Conservation (phyloP, 2,888 invertebrate genomes). For the Dorcus parallelipipedus region DNA sequence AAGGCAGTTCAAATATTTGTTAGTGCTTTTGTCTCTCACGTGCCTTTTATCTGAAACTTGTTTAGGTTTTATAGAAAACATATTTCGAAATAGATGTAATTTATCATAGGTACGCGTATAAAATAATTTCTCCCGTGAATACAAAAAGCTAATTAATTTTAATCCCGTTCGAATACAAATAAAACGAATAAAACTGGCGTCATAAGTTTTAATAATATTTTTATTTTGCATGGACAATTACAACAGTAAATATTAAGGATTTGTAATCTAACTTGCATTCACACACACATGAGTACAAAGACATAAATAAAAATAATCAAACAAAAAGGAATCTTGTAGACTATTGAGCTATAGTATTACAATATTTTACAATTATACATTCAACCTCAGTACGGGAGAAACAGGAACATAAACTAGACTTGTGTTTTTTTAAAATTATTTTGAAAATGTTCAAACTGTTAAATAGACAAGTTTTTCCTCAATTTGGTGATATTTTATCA, state of each 20-base stretch:
- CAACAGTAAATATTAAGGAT: constrained; percentile 50
- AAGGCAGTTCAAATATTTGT: constrained; percentile 26
- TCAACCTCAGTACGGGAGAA: constrained; percentile 35
- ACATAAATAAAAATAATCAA: constrained; percentile 44
- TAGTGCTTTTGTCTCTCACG: constrained; percentile 26
- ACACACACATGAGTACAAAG: constrained; percentile 46
- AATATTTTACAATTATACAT: constrained; percentile 49
- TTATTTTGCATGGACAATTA: constrained; percentile 51
- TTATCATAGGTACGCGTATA: constrained; percentile 8
- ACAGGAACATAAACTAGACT: constrained; percentile 10
- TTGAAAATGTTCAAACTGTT: too few species aligned
- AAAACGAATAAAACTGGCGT: neutral
- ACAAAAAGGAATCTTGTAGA: constrained; percentile 43
- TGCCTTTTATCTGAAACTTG: constrained; percentile 24
- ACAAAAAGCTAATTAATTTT: neutral
- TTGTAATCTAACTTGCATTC: constrained; percentile 43
- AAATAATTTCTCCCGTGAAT: neutral
- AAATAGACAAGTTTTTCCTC: neutral
- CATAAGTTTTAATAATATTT: constrained; percentile 34
- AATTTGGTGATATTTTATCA: neutral
- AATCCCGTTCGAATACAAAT: neutral
- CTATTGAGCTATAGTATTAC: constrained; percentile 48
- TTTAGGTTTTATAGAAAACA: constrained; percentile 21
- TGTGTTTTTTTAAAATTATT: too few species aligned
- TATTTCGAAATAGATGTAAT: constrained; percentile 17